Evolutionary conservation across 2,797 vertebrate species (phyloP).

Genomic region (Anabas testudineus): DNA sequence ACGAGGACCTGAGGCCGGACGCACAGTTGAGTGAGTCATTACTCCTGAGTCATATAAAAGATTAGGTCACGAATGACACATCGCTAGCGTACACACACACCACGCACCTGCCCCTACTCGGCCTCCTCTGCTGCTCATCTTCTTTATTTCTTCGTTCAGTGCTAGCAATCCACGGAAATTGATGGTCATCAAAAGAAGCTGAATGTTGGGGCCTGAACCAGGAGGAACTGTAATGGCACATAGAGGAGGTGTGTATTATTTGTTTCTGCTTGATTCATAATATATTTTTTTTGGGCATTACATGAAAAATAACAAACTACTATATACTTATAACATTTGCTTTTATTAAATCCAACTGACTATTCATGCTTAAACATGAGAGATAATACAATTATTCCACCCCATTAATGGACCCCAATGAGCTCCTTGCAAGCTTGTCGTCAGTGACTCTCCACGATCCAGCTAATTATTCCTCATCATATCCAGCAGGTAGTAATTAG

Average conservation of each 20-base stretch:
- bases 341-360: conserved; percentile 47
- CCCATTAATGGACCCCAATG: conserved; percentile 58
- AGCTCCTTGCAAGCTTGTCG: conserved; percentile 63
- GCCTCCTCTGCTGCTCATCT: conserved; percentile 20
- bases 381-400: conserved; percentile 54
- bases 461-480: conserved; percentile 84
- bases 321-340: conserved; percentile 23
- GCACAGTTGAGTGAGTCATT: too few species aligned
- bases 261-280: background rate
- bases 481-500: conserved; percentile 86
- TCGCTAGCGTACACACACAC: too few species aligned
- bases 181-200: conserved; percentile 42
- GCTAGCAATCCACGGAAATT: conserved; percentile 56
- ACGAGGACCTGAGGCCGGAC: too few species aligned
- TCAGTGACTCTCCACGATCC: conserved; percentile 71
- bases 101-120: conserved; percentile 66
- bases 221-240: background rate
- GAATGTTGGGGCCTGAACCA: conserved; percentile 47
- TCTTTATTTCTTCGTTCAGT: conserved; percentile 55
- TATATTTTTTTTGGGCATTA: conserved; percentile 5
- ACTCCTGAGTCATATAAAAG: too few species aligned
- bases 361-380: conserved; percentile 39
- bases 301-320: conserved; percentile 39
- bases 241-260: background rate
- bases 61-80: too few species aligned